Evolutionary conservation across 2,888 invertebrate genomes (phyloP).

Genomic region (Melanophora roralis): DNA sequence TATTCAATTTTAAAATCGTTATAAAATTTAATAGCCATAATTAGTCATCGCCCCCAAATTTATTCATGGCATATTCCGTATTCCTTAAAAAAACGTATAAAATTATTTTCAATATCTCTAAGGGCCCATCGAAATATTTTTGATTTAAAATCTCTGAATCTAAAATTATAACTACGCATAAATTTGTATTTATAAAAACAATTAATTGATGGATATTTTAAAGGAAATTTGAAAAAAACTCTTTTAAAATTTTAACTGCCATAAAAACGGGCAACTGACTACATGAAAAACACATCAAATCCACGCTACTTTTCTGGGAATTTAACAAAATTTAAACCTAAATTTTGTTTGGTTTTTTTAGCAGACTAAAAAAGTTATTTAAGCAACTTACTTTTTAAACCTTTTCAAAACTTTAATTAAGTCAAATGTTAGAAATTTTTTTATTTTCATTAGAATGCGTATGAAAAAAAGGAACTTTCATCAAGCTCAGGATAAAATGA

Average conservation of each 20-base stretch:
- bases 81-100: slow-evolving; percentile 4
- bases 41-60: background rate
- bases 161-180: slow-evolving; percentile 28
- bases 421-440: slow-evolving; percentile 40
- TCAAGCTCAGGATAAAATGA: slow-evolving; percentile 31
- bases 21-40: too few relatives aligned
- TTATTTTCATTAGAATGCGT: background rate
- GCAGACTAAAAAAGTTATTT: slow-evolving; percentile 25
- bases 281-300: slow-evolving; percentile 27
- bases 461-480: background rate
- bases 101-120: slow-evolving; percentile 34
- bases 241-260: background rate
- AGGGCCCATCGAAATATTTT: background rate
- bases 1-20: too few relatives aligned
- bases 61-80: background rate
- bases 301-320: slow-evolving; percentile 36
- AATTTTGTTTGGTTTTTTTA: background rate
- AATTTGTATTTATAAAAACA: slow-evolving; percentile 26
- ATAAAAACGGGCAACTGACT: background rate
- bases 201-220: slow-evolving; percentile 5
- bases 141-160: background rate
- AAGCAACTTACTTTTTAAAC: background rate
- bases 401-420: slow-evolving; percentile 42
- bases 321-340: slow-evolving; percentile 28
- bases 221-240: background rate